phyloP scores from a whole-genome alignment of 2,797 vertebrate genomes.

The Acanthopagrus latus region DNA sequence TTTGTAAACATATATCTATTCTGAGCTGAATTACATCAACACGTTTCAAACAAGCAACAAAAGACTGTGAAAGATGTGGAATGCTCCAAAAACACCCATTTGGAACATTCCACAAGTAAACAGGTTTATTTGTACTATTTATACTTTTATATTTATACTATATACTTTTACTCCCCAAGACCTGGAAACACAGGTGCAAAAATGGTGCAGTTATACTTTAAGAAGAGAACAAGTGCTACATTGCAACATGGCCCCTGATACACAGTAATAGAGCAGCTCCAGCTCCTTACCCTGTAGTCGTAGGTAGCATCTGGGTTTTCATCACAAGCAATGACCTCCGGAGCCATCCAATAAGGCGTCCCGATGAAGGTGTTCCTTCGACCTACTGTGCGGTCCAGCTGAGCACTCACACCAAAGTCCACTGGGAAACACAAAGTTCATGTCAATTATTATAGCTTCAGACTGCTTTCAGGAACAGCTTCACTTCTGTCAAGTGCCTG shows the following conservation, averaged over 20 bases:
- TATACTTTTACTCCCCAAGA: too few relatives aligned
- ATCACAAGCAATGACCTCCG: conserved; percentile 98
- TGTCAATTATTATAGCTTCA: background rate
- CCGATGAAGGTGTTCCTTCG: conserved; percentile 99
- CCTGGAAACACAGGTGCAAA: too few relatives aligned
- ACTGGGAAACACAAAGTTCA: conserved; percentile 80
- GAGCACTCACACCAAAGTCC: conserved; percentile 98
- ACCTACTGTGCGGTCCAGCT: conserved; percentile 97
- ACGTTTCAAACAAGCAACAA: too few relatives aligned
- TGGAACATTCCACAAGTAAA: too few relatives aligned
- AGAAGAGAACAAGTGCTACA: too few relatives aligned
- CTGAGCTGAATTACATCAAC: too few relatives aligned
- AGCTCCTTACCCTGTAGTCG: conserved; percentile 92
- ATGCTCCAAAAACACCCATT: too few relatives aligned
- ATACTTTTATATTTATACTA: too few relatives aligned
- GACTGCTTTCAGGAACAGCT: background rate
- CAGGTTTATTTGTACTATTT: too few relatives aligned
- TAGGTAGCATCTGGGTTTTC: conserved; percentile 99
- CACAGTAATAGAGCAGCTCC: background rate
- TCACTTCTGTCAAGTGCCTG: background rate
- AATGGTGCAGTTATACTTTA: too few relatives aligned
- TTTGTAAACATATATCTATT: too few relatives aligned
- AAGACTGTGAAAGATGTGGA: too few relatives aligned
- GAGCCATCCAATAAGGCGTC: conserved; percentile 99
- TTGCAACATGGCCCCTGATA: background rate